Conservation (phyloP, 2,888 invertebrate species). For the Volucella zonaria region DNA sequence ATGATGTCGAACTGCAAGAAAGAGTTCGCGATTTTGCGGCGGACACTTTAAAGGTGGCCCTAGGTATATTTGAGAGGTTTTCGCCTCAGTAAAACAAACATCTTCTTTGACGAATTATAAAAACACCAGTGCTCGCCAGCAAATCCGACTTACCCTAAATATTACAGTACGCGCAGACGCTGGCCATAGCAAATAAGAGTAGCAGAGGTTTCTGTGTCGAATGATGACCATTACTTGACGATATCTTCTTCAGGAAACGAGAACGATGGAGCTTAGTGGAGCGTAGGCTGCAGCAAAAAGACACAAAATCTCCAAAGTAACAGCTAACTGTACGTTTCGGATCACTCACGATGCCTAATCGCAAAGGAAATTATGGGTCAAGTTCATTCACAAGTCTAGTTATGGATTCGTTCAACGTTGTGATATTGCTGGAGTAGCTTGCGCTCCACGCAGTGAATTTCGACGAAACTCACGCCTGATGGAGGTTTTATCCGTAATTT, state of each 20-base stretch:
- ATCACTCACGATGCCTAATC: too few species aligned
- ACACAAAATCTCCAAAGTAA: background rate
- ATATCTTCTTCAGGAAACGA: slow-evolving; percentile 11
- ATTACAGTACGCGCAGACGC: background rate
- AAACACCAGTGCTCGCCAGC: too few species aligned
- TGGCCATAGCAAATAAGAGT: slow-evolving; percentile 10
- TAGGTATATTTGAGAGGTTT: too few species aligned
- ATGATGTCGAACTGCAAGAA: background rate
- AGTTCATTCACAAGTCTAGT: too few species aligned
- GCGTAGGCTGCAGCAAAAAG: slow-evolving; percentile 1
- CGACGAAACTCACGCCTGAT: too few species aligned
- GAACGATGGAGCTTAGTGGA: background rate
- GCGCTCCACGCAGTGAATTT: too few species aligned
- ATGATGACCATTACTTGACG: background rate
- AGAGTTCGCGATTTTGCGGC: slow-evolving; percentile 3
- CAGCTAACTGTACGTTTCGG: too few species aligned
- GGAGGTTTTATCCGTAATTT: background rate
- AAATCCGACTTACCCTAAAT: too few species aligned
- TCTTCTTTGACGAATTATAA: too few species aligned
- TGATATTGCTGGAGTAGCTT: too few species aligned
- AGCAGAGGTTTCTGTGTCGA: slow-evolving; percentile 8
- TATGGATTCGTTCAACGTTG: too few species aligned
- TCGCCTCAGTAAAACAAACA: too few species aligned
- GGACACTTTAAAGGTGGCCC: background rate
- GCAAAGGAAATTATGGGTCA: background rate